Evolutionary conservation across 2,113 vertebrate species (phyloP).

Genomic region (Dipodomys merriami): DNA sequence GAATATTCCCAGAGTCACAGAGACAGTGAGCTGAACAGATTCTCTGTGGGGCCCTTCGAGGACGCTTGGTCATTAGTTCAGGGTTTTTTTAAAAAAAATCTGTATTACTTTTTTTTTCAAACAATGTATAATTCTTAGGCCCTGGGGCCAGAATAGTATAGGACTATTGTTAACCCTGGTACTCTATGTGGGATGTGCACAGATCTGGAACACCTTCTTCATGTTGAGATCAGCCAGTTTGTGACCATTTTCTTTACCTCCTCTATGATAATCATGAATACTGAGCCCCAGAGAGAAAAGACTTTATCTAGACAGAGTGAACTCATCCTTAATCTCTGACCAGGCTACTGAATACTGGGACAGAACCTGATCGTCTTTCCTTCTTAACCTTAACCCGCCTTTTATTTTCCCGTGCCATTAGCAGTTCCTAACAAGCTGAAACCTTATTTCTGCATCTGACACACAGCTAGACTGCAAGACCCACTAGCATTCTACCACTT

Average conservation of each 20-base stretch:
- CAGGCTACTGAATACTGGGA: not conserved
- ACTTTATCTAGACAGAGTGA: too few relatives aligned
- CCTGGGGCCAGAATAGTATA: not conserved
- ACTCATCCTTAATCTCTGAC: too few relatives aligned
- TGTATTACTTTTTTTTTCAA: not conserved
- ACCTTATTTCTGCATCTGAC: not conserved
- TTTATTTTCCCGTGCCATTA: rapidly evolving
- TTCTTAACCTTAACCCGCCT: too few relatives aligned
- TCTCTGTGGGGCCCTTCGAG: rapidly evolving
- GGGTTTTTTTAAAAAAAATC: not conserved
- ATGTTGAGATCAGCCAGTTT: not conserved
- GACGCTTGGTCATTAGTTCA: rapidly evolving
- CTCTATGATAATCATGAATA: not conserved
- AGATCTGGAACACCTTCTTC: too few relatives aligned
- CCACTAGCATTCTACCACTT: too few relatives aligned
- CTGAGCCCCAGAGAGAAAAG: not conserved
- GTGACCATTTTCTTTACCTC: not conserved
- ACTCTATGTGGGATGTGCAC: not conserved
- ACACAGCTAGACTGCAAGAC: not conserved
- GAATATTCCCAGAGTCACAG: not conserved
- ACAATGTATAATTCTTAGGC: not conserved
- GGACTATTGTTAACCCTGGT: not conserved
- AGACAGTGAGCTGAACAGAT: not conserved
- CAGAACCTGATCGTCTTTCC: rapidly evolving
- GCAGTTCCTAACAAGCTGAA: too few relatives aligned